Conservation (phyloP, 2,797 vertebrate genomes). For the Octomys mimax region DNA sequence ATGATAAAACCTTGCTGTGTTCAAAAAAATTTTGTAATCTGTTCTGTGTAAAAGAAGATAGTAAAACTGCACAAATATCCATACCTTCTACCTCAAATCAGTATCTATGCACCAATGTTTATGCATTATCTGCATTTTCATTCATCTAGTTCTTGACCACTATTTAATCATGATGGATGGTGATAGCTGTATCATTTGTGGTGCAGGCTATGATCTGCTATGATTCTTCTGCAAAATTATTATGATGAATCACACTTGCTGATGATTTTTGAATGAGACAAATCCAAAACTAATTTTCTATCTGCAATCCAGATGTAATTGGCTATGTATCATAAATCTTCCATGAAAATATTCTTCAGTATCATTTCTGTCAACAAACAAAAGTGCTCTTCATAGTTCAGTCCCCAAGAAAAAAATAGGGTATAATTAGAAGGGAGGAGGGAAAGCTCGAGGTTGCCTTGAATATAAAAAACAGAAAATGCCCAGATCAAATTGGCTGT, state of each 20-base stretch:
- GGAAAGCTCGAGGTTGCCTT: constrained; percentile 63
- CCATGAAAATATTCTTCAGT: constrained; percentile 81
- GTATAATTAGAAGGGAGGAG: constrained; percentile 76
- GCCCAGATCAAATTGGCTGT: constrained; percentile 69
- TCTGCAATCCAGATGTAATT: constrained; percentile 85
- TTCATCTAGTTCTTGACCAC: constrained; percentile 70
- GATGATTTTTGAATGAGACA: constrained; percentile 87
- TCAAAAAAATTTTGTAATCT: not conserved
- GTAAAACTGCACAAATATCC: constrained; percentile 10
- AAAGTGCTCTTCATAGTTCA: constrained; percentile 81
- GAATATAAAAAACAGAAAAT: constrained; percentile 69
- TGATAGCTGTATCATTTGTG: constrained; percentile 74
- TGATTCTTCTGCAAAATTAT: constrained; percentile 83
- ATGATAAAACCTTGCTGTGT: no score
- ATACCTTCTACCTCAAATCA: constrained; percentile 59
- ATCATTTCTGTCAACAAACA: constrained; percentile 83
- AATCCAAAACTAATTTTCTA: constrained; percentile 87
- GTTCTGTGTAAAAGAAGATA: constrained; percentile 57
- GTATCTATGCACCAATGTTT: constrained; percentile 74
- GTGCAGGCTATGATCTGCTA: constrained; percentile 72
- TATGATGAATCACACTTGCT: constrained; percentile 86
- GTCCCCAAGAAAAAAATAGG: not conserved
- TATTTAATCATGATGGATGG: constrained; percentile 82
- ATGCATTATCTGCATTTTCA: constrained; percentile 70
- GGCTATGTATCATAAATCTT: constrained; percentile 86